These are phyloP conservation scores for Gadus chalcogrammus DNA, from an alignment of 2,113 vertebrate genomes.

Conservation along the genomic window DNA sequence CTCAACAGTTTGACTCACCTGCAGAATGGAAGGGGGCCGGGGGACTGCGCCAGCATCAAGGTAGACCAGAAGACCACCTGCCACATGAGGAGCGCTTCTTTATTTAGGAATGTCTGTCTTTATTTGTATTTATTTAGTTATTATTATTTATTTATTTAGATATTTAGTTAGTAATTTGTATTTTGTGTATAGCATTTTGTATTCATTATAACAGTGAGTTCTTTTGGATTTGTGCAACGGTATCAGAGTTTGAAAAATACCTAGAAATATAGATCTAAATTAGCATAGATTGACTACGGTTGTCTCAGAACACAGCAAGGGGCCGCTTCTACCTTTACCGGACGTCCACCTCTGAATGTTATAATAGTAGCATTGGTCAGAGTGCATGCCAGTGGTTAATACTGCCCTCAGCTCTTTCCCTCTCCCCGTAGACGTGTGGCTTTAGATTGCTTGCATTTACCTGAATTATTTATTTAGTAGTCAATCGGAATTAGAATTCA, in stretches of 20 bases:
- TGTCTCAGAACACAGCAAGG: no score
- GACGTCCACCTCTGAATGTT: background rate
- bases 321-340: no score
- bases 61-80: slow-evolving; percentile 37
- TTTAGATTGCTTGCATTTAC: slow-evolving; percentile 28
- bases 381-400: background rate
- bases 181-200: background rate
- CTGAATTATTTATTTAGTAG: slow-evolving; percentile 64
- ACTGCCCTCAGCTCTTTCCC: slow-evolving; percentile 10
- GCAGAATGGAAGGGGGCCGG: slow-evolving; percentile 3
- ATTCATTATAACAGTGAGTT: background rate
- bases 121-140: background rate
- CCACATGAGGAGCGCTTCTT: slow-evolving; percentile 31
- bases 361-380: background rate
- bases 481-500: slow-evolving; percentile 56
- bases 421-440: slow-evolving; percentile 24
- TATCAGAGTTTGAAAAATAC: no score
- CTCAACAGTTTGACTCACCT: slow-evolving; percentile 21
- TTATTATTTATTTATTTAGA: background rate
- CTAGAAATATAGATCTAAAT: no score
- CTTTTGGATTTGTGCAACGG: no score
- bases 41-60: slow-evolving; percentile 42
- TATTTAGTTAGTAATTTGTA: background rate
- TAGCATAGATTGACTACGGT: no score
- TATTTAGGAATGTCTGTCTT: background rate